Conservation (phyloP, 2,888 invertebrate species). For the Melipona beecheii region DNA sequence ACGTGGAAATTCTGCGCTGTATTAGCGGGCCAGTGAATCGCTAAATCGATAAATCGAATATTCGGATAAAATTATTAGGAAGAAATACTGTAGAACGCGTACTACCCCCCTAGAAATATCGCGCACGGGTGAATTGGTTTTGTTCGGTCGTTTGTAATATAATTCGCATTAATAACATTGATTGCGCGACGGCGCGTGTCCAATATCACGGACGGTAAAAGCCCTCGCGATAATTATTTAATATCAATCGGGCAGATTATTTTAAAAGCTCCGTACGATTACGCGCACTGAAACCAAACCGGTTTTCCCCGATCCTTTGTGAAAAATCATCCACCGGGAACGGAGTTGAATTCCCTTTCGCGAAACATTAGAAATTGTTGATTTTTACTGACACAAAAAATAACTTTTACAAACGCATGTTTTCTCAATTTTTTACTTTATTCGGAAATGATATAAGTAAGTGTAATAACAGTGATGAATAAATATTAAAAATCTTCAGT, state of each 20-base stretch:
- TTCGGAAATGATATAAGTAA: too few relatives aligned
- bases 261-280: background rate
- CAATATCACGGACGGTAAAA: background rate
- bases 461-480: too few relatives aligned
- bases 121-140: background rate
- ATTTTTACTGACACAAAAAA: background rate
- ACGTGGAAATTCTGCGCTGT: background rate
- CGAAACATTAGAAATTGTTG: background rate
- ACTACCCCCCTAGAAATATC: background rate
- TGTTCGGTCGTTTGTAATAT: background rate
- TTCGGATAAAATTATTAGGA: background rate
- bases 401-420: too few relatives aligned
- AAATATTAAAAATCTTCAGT: too few relatives aligned
- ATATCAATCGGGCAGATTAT: background rate
- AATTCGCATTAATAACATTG: conserved; percentile 6
- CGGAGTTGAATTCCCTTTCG: background rate
- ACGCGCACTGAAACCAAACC: background rate
- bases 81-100: background rate
- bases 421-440: too few relatives aligned
- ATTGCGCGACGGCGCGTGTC: background rate
- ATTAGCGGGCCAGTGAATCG: background rate
- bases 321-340: background rate
- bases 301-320: background rate
- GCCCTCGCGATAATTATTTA: background rate
- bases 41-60: background rate